phyloP scores from a whole-genome alignment of 2,888 invertebrate genomes.

The Chironomus riparius region DNA sequence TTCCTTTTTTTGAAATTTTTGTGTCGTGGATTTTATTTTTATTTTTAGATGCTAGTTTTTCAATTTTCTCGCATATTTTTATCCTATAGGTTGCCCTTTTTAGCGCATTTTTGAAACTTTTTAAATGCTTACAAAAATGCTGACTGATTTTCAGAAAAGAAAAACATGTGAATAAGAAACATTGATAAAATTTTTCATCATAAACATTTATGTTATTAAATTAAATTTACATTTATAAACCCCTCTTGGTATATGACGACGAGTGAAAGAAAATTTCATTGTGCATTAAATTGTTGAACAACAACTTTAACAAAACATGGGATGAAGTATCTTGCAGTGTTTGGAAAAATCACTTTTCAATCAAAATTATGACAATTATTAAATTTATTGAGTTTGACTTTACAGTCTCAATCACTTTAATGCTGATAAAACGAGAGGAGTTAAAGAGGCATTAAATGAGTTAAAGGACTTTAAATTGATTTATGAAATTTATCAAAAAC shows the following conservation, averaged over 20 bases:
- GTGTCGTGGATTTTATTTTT: neutral
- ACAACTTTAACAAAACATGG: constrained; percentile 1
- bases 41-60: no score
- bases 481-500: constrained; percentile 20
- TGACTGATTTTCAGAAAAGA: no score
- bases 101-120: no score
- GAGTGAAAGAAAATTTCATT: neutral
- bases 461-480: constrained; percentile 14
- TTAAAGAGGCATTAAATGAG: neutral
- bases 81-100: no score
- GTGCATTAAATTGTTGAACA: constrained; percentile 4
- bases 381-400: constrained; percentile 27
- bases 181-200: no score
- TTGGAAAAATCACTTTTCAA: constrained; percentile 24
- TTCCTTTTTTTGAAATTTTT: neutral
- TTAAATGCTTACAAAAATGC: no score
- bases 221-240: neutral
- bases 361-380: constrained; percentile 28
- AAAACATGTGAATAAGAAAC: no score
- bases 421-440: neutral
- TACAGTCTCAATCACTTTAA: neutral
- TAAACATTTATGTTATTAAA: no score
- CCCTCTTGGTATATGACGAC: neutral
- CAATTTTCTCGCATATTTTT: no score
- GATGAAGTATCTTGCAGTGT: neutral